Evolutionary conservation across 2,888 invertebrate species (phyloP).

Genomic region (Biston betularia): DNA sequence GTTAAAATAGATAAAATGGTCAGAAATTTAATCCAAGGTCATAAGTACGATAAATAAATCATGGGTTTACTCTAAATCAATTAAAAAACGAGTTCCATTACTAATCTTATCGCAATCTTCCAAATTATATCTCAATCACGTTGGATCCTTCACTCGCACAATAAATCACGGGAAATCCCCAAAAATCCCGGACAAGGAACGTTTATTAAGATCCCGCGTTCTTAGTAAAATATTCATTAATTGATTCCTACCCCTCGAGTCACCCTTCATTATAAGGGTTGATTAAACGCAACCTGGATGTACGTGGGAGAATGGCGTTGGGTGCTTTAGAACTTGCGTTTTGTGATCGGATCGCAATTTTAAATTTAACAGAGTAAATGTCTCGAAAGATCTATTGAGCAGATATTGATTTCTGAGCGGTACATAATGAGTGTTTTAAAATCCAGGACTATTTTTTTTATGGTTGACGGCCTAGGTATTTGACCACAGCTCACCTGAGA

Average conservation of each 20-base stretch:
- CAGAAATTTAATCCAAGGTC: neutral
- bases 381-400: too few relatives aligned
- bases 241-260: slow-evolving; percentile 78
- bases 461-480: too few relatives aligned
- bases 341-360: neutral
- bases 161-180: slow-evolving; percentile 75
- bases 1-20: neutral
- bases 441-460: too few relatives aligned
- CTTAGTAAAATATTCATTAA: slow-evolving; percentile 83
- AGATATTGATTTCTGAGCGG: too few relatives aligned
- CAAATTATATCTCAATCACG: slow-evolving; percentile 67
- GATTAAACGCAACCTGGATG: slow-evolving; percentile 80
- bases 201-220: slow-evolving; percentile 79
- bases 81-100: slow-evolving; percentile 24
- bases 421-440: too few relatives aligned
- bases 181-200: slow-evolving; percentile 79
- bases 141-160: slow-evolving; percentile 69
- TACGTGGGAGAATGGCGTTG: slow-evolving; percentile 65
- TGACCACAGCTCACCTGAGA: too few relatives aligned
- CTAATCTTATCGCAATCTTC: slow-evolving; percentile 39
- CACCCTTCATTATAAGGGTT: slow-evolving; percentile 81
- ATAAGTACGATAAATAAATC: neutral
- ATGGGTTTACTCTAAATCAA: slow-evolving; percentile 3
- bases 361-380: neutral
- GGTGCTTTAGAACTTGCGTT: slow-evolving; percentile 46